These are phyloP conservation scores for Gila robusta DNA, from an alignment of 2,797 vertebrate genomes.

Conservation along the genomic window DNA sequence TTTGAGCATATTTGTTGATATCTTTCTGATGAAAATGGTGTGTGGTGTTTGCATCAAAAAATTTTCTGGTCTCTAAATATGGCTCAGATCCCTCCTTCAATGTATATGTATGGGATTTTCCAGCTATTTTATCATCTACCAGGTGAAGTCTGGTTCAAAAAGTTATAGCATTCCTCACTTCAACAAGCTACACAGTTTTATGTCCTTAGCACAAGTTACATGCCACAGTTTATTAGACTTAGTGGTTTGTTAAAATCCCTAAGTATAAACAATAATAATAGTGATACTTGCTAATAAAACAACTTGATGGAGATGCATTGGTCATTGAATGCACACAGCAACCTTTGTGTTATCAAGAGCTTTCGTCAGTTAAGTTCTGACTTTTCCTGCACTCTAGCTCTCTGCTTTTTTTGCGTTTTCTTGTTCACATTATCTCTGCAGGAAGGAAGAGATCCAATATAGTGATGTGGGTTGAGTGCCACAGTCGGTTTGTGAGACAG, in stretches of 20 bases:
- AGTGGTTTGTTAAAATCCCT: background rate
- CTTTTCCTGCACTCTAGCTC: slow-evolving; percentile 19
- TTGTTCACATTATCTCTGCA: slow-evolving; percentile 58
- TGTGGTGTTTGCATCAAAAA: background rate
- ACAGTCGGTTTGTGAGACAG: slow-evolving; percentile 52
- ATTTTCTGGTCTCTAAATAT: background rate
- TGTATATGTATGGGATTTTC: background rate
- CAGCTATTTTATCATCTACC: background rate
- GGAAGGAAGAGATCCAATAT: slow-evolving; percentile 67
- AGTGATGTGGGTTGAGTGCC: slow-evolving; percentile 54
- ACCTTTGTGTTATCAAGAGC: background rate
- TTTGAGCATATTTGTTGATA: background rate
- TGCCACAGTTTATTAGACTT: background rate
- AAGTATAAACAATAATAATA: background rate
- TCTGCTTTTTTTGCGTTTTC: slow-evolving; percentile 36
- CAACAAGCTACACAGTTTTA: background rate
- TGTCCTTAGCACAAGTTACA: background rate
- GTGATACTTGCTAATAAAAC: background rate
- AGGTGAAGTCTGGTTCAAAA: background rate
- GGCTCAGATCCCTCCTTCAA: background rate
- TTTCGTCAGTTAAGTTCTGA: slow-evolving; percentile 42
- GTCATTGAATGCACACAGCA: slow-evolving; percentile 14
- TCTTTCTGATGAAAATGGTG: background rate
- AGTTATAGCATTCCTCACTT: background rate
- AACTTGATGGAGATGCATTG: background rate